Conservation (phyloP, 1,140 invertebrate genomes). For the Zaprionus ornatus region DNA sequence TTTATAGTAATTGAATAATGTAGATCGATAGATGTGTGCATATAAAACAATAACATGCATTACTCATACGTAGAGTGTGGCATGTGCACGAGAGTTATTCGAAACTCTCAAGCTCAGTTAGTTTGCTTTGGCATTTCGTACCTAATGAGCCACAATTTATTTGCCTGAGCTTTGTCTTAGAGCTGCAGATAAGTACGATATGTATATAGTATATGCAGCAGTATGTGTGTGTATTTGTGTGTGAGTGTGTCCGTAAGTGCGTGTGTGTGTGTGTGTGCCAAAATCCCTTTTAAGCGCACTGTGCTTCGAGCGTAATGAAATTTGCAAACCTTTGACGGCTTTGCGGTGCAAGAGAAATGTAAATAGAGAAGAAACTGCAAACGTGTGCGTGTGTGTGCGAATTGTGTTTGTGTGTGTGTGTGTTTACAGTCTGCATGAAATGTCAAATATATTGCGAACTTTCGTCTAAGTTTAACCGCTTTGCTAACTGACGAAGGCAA, state of each 20-base stretch:
- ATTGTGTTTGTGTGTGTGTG: background rate
- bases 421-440: conserved; percentile 7
- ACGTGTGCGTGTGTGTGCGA: background rate
- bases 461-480: background rate
- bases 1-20: background rate
- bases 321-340: conserved; percentile 45
- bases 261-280: background rate
- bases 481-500: background rate
- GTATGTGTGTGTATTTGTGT: background rate
- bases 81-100: background rate
- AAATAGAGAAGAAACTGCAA: conserved; percentile 13
- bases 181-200: background rate
- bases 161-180: background rate
- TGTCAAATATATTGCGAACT: conserved; percentile 18
- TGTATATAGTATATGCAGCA: background rate
- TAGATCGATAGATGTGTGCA: background rate
- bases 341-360: conserved; percentile 34
- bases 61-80: background rate
- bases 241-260: no score
- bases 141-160: background rate
- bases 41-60: background rate
- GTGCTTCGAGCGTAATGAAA: conserved; percentile 38
- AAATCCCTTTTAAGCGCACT: conserved; percentile 6
- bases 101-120: background rate
- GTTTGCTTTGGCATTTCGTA: background rate